Percentiles rank a stretch among this genome's conserved stretches.
These are phyloP conservation scores for Isoperla grammatica DNA, from an alignment of 2,888 invertebrate genomes.

Conservation along the genomic window DNA sequence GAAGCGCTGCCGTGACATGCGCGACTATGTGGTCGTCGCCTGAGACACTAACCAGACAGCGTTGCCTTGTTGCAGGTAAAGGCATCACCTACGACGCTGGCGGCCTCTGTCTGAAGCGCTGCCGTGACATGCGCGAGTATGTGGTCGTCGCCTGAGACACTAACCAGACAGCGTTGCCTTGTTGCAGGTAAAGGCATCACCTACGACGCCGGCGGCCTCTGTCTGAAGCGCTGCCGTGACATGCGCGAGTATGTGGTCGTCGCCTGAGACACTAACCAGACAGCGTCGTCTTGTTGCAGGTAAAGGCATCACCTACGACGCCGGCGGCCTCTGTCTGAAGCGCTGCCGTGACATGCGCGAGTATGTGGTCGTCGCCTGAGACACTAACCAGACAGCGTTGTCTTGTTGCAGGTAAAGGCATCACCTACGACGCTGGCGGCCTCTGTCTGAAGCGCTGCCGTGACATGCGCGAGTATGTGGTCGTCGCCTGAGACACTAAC, in stretches of 20 bases:
- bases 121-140: slow-evolving; percentile 55
- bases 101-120: slow-evolving; percentile 59
- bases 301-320: slow-evolving; percentile 58
- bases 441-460: slow-evolving; percentile 59
- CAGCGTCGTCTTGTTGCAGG: slow-evolving; percentile 42
- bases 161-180: slow-evolving; percentile 46
- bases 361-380: no score
- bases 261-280: no score
- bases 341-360: slow-evolving; percentile 54
- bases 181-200: slow-evolving; percentile 51
- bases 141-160: no score
- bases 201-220: slow-evolving; percentile 56
- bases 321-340: slow-evolving; percentile 60
- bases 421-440: slow-evolving; percentile 55
- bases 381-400: slow-evolving; percentile 47
- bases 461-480: no score
- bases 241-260: no score
- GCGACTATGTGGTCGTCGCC: no score
- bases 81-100: slow-evolving; percentile 57
- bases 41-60: no score
- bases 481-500: no score
- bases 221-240: slow-evolving; percentile 56
- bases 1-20: slow-evolving; percentile 57
- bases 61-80: slow-evolving; percentile 43
- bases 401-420: slow-evolving; percentile 47